These are phyloP conservation scores for Colistium nudipinnis DNA, from an alignment of 2,113 vertebrate genomes.

Conservation along the genomic window DNA sequence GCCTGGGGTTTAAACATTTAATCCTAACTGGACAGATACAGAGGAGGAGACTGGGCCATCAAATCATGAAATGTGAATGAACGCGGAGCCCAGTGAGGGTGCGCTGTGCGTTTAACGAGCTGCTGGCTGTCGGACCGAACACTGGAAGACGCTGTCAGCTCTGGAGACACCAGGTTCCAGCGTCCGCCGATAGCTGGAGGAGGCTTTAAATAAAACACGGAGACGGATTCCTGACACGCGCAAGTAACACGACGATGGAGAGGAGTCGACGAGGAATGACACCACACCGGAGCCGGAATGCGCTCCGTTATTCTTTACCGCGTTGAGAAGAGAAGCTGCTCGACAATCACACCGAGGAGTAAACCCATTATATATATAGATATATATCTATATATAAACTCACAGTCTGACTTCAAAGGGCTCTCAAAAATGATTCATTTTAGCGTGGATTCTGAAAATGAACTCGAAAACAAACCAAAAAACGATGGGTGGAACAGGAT, in stretches of 20 bases:
- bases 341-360: conserved; percentile 65
- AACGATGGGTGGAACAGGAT: no score
- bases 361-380: no score
- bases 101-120: conserved; percentile 68
- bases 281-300: conserved; percentile 71
- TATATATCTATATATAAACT: no score
- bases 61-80: conserved; percentile 57
- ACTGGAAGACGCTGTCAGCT: conserved; percentile 34
- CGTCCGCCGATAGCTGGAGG: conserved; percentile 53
- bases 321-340: conserved; percentile 53
- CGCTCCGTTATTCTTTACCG: conserved; percentile 70
- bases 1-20: conserved; percentile 76
- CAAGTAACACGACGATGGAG: no score
- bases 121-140: conserved; percentile 71
- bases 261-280: conserved; percentile 71
- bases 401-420: conserved; percentile 44
- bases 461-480: no score
- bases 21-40: conserved; percentile 67
- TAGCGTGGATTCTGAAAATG: no score
- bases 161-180: no score
- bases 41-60: conserved; percentile 71
- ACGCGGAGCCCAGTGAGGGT: conserved; percentile 49
- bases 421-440: no score
- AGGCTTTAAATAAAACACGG: conserved; percentile 76
- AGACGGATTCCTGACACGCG: conserved; percentile 65